Base-by-base conservation (phyloP, 2,797 vertebrate genomes). In the Spondyliosoma cantharus region DNA sequence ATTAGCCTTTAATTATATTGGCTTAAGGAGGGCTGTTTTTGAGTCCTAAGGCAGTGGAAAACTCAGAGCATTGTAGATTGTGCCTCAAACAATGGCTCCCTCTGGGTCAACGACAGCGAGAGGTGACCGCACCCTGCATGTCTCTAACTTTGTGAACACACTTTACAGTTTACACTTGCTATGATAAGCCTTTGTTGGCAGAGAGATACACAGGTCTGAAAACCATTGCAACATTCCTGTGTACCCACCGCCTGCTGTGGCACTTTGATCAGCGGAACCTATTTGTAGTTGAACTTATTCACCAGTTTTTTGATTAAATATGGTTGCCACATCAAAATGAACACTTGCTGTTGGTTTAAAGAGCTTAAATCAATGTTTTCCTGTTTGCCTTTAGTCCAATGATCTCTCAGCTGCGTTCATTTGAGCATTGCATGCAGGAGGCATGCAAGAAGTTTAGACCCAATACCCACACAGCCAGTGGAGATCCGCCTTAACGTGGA, bases 81-180 rank as follows among this genome's bases (percentile, higher is more conserved):
- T 22, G 52, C 43, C 61, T 84, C 80, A 82, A 88, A 91, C 86
- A 92, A 88, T 80, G 25, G 68, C 57, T 82, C 76, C 66, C 75
- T 78, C 72, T 20, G 68, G 65, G 54, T 57, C 72, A 56, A 58
- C 52, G 56, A 59, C 74, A 63, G 49, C 11, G 58, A 74, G 53
- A 61, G 29, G 22, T 65, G 80, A 48, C 88, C 89, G 17, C 93
- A 45, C 91, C 92, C 92, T 90, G 77, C 15, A 6, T 82, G 76
- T 89, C 83, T 70, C 86, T 43, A 43, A 62, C 75, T 77, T 74
- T 60, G 50, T 82, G 19, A 63, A 72, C n/a, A 63, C 13, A 11
- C 72, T 80, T 69, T 58, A 71, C 73, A 64, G 71, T 87, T 90
- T 78, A 68, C 52, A 75, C 73, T 85, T 82, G 83, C 86, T 78